phyloP scores from a whole-genome alignment of 2,888 invertebrate species.

The Pheosia tremula region DNA sequence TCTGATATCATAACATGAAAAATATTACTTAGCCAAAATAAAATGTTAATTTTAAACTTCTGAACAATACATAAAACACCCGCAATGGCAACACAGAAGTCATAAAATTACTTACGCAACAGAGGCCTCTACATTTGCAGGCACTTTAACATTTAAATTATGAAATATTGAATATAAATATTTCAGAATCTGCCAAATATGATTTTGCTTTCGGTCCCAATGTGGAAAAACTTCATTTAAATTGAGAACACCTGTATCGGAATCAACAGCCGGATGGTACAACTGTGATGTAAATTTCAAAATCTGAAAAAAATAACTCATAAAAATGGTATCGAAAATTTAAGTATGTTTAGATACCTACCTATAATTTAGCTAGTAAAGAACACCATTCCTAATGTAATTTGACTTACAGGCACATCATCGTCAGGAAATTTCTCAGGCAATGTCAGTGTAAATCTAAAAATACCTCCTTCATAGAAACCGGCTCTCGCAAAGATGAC shows the following conservation, averaged over 20 bases:
- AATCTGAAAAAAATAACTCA: slow-evolving; percentile 85
- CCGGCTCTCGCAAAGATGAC: slow-evolving; percentile 96
- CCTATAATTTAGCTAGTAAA: not conserved
- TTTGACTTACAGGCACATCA: slow-evolving; percentile 90
- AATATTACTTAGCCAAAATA: too few species aligned
- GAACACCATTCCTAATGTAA: slow-evolving; percentile 8
- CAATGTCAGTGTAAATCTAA: slow-evolving; percentile 94
- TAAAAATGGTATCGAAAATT: too few species aligned
- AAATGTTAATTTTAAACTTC: too few species aligned
- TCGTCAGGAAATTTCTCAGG: slow-evolving; percentile 95
- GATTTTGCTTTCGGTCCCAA: slow-evolving; percentile 93
- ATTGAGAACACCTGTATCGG: slow-evolving; percentile 90
- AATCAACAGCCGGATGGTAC: slow-evolving; percentile 94
- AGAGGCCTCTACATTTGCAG: slow-evolving; percentile 89
- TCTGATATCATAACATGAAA: too few species aligned
- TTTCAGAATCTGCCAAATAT: slow-evolving; percentile 95
- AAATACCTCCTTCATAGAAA: slow-evolving; percentile 94
- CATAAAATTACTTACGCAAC: slow-evolving; percentile 81
- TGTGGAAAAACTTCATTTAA: slow-evolving; percentile 91
- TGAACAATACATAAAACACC: too few species aligned
- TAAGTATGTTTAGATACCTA: too few species aligned
- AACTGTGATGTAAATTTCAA: slow-evolving; percentile 93
- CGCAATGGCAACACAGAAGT: too few species aligned
- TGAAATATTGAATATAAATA: slow-evolving; percentile 93
- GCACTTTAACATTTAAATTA: slow-evolving; percentile 90